Evolutionary conservation across 2,888 invertebrate species (phyloP), one percentile per base, ranked within the genome.

Genomic region (Alitta virens): DNA sequence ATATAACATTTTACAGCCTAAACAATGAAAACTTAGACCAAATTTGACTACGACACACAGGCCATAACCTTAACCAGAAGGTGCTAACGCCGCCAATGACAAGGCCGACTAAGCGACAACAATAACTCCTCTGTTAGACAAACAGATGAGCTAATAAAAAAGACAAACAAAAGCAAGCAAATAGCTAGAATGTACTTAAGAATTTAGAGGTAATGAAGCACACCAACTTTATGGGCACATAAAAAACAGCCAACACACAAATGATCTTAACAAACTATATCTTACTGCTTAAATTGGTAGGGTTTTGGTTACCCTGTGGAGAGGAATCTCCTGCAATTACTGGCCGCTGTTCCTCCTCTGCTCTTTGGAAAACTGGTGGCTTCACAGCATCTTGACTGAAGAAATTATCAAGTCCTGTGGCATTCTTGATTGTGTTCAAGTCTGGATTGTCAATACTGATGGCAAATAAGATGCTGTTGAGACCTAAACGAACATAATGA

Each of bases 401-500:
- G 24, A 66, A 21, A 40, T 24, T 46, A 24, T 64, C 65, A 33
- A 63, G 42, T 3, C 69, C 63, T 7, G 52, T 38, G 21, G 63
- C 63, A 46, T 61, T 54, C 46, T 59, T 58, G 40, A 60, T 63
- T 24, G 54, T 53, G 59, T 67, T 66, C 60, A 64, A 53, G 24
- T 58, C 66, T 24, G 50, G 50, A 46, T 91, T 91, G 84, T 96
- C 94, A 65, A 95, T 91, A 75, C 89, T 90, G 78, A 96, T 88
- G 24, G 97, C 96, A 85, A 97, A 97, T 69, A 96, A 85, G 76
- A 96, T 90, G 58, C 92, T 89, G 69, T 90, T 90, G 78, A 97
- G 86, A 69, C 91, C 92, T 91, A 66, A 25, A 74, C 65, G 74
- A 33, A 18, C 24, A 73, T 62, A n/a, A n/a, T n/a, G n/a, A n/a